Base-by-base conservation (phyloP, 1,140 invertebrate species). In the Melipona quadrifasciata region DNA sequence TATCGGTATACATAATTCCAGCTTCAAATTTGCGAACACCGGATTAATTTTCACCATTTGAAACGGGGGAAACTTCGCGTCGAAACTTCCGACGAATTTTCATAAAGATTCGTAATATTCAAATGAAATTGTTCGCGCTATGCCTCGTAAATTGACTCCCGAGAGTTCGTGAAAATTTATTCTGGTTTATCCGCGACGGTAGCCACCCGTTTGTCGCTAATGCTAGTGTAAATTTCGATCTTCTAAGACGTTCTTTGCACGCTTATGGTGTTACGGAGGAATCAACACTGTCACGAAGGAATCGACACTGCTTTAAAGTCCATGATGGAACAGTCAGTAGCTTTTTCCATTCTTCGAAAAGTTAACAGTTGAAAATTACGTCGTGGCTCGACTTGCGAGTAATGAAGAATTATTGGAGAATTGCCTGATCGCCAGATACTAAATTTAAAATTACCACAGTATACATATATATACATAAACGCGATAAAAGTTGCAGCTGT, bases 151-250 rank as follows among this genome's bases (percentile, higher is more conserved):
- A 65, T 24, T 65, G 71, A 82, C 47, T 55, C 31, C 14, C 21
- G 57, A 27, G 31, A 65, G 75, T 67, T 55, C 31, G 67, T 75
- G 72, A 2, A 82, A 75, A 82, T 75, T 75, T 82, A 82, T 75
- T 75, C 51, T 31, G 19, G 24, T 34, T 53, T n/a, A 27, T 2
- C 8, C 58, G 17, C 19, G n/a, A 11, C 31, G 39, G 39, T 39
- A 5, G 39, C 1, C 19, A 17, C 2, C 24, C 19, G 47, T 31
- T 24, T 27, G 5, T 2, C 21, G 2, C 17, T 65, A 24, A 17
- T 64, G 14, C 4, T 55, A 21, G 11, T 24, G 78, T n/a, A 34
- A 53, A 17, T 64, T 34, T 19, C 19, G 1, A 12, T 53, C 3
- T 53, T 74, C 53, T 1, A 17, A 71, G 24, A n/a, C 24, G 27